phyloP scores from a whole-genome alignment of 1,140 invertebrate genomes.

The Drosophila kurseongensis region DNA sequence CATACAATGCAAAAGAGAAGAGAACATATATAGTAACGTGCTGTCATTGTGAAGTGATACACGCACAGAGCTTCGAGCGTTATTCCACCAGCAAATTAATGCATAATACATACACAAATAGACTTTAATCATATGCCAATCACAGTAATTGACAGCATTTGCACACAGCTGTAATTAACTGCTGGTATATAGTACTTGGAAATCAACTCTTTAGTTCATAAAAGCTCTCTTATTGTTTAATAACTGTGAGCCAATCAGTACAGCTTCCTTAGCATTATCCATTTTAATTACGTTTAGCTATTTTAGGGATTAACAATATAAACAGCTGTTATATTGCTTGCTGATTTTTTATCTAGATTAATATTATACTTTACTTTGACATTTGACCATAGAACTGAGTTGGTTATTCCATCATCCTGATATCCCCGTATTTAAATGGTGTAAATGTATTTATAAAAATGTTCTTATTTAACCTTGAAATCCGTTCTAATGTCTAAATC shows the following conservation, averaged over 20 bases:
- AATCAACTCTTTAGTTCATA: constrained; percentile 5
- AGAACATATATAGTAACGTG: background rate
- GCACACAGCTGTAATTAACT: constrained; percentile 18
- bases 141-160: constrained; percentile 28
- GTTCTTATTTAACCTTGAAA: too few relatives aligned
- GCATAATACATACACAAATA: constrained; percentile 18
- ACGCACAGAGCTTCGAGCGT: constrained; percentile 21
- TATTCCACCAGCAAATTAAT: constrained; percentile 44
- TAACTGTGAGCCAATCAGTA: background rate
- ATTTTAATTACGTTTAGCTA: too few relatives aligned
- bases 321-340: too few relatives aligned
- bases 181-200: background rate
- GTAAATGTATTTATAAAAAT: too few relatives aligned
- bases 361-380: too few relatives aligned
- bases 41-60: constrained; percentile 30
- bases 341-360: too few relatives aligned
- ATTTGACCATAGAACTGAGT: too few relatives aligned
- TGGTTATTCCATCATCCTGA: too few relatives aligned
- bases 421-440: too few relatives aligned
- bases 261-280: background rate
- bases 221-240: background rate
- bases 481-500: constrained; percentile 1
- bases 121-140: constrained; percentile 56
- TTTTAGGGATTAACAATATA: too few relatives aligned
- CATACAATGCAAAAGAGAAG: background rate